Conservation (phyloP, 2,797 vertebrate species). For the Moxostoma hubbsi region DNA sequence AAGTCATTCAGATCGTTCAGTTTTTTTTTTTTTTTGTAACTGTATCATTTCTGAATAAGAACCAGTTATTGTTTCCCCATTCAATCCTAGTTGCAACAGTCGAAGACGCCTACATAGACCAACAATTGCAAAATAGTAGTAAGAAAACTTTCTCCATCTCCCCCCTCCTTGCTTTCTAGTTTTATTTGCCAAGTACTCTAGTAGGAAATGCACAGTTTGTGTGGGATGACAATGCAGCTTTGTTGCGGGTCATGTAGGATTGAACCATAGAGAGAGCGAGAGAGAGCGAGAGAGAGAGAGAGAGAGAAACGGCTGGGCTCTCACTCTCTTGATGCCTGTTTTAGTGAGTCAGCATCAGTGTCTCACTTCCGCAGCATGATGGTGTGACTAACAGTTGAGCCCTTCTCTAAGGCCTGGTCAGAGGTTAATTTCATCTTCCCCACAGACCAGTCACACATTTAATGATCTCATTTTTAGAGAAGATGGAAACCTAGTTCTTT, state of each 20-base stretch:
- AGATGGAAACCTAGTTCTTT: neutral
- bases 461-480: neutral
- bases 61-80: too few relatives aligned
- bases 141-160: too few relatives aligned
- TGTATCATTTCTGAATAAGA: too few relatives aligned
- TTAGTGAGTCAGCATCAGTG: slow-evolving; percentile 36
- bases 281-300: neutral
- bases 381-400: slow-evolving; percentile 2
- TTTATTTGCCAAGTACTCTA: neutral
- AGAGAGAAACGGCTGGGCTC: neutral
- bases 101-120: too few relatives aligned
- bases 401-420: slow-evolving; percentile 1
- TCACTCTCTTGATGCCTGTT: neutral
- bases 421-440: slow-evolving; percentile 9
- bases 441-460: neutral
- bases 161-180: too few relatives aligned
- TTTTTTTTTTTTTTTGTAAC: too few relatives aligned
- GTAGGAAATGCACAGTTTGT: neutral
- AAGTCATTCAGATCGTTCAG: too few relatives aligned
- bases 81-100: too few relatives aligned
- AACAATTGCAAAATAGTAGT: too few relatives aligned
- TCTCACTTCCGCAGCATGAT: neutral
- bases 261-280: neutral
- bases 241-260: slow-evolving; percentile 5
- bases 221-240: slow-evolving; percentile 6